phyloP scores from a whole-genome alignment of 2,888 invertebrate species.

The Stenodema calcarata region DNA sequence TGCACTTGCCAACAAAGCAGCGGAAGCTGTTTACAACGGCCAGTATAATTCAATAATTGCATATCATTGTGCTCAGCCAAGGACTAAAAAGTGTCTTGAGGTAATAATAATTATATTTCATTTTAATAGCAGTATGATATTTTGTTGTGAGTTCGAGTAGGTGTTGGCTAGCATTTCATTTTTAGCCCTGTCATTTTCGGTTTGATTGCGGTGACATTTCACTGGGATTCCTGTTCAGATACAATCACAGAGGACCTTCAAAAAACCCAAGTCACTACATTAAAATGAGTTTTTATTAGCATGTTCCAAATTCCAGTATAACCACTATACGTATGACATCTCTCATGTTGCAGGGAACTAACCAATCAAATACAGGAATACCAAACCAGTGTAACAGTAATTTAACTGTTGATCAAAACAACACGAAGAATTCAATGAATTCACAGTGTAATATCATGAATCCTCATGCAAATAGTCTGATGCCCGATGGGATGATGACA shows the following conservation, averaged over 20 bases:
- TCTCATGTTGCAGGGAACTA: conserved; percentile 49
- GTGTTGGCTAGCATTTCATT: no score
- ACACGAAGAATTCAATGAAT: conserved; percentile 44
- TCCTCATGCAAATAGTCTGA: conserved; percentile 46
- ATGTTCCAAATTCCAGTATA: no score
- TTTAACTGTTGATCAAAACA: conserved; percentile 51
- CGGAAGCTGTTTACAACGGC: conserved; percentile 88
- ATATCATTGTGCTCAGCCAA: conserved; percentile 94
- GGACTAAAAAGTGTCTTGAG: conserved; percentile 93
- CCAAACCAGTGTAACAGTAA: conserved; percentile 51
- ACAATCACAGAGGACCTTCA: no score
- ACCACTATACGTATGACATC: background rate
- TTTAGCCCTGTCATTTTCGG: no score
- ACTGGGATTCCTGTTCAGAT: no score
- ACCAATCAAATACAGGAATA: conserved; percentile 52
- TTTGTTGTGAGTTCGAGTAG: no score
- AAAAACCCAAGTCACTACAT: no score
- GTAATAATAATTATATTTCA: conserved; percentile 62
- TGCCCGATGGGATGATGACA: conserved; percentile 56
- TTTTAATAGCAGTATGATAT: no score
- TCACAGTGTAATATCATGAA: conserved; percentile 50
- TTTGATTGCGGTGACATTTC: no score
- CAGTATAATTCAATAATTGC: conserved; percentile 91
- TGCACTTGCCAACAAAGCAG: conserved; percentile 90
- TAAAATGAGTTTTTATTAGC: no score